Base-by-base conservation (phyloP, 2,797 vertebrate genomes). In the Arrhamphus sclerolepis region DNA sequence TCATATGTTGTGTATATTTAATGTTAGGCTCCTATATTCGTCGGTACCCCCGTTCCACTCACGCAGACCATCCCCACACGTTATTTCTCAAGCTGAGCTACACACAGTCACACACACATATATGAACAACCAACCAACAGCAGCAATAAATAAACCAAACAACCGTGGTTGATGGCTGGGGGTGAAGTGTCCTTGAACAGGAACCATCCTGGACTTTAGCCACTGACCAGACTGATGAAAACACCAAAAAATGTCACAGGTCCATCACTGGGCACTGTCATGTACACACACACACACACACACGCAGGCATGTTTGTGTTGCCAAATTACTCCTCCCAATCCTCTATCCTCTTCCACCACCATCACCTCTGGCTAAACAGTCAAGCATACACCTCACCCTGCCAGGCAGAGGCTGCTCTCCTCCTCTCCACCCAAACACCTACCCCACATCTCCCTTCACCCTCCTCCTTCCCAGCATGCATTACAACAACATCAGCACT, bases 401-500 rank as follows among this genome's bases (percentile, higher is more conserved):
- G 75, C 74, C 80, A 81, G 61, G 72, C 77, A 81, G 82, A 82
- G 69, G 78, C 77, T 72, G 72, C 80, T 81, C 69, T 66, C 59
- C 78, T 80, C 65, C 66, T 70, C 61, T 59, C 66, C 46, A 7
- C 67, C 74, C 51, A 66, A 72, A 68, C 28, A 56, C 52, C 47
- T 48, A 40, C 52, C 60, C 56, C 38, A 50, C 67, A 54, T 43
- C 60, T n/a, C 49, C 58, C 68, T 47, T 69, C 56, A 63, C 46
- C 72, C 57, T 46, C 65, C 70, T 62, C 54, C 77, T 68, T 86
- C 81, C 79, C 82, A 84, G 84, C 87, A 89, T 90, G 91, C 90
- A 92, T 92, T 92, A 93, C 88, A 92, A 92, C 88, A 91, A 92
- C 92, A 93, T 93, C 91, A 92, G 92, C 91, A 92, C 91, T 92